Base-by-base conservation (phyloP, 2,888 invertebrate genomes). In the Andrena chrysosceles region DNA sequence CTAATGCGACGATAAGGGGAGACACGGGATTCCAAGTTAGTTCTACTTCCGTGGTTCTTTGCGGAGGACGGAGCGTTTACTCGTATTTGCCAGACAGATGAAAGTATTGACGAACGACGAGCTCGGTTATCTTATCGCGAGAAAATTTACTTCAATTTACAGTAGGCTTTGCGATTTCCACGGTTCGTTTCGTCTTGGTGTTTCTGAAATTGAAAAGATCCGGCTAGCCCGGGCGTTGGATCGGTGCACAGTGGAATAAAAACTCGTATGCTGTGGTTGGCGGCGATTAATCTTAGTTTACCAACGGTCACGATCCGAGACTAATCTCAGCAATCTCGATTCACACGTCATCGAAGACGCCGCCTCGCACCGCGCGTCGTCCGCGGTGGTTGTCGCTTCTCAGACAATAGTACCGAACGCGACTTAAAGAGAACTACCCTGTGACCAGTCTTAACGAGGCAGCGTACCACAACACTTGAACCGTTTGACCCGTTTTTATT, bases 401-500 rank as follows among this genome's bases (percentile, higher is more conserved):
- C 42, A 20, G 33, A 26, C 48, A 42, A 16, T 16, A 42, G 16
- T 42, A 1, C 4, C 13, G 29, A 64, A 77, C 31, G 63, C 64
- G 42, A n/a, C 67, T 75, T 29, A 67, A 70, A 60, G 68, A 82
- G 66, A 69, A 80, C 62, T 16, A 42, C 42, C 42, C 42, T 16
- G 42, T 5, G 42, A 42, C 16, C 71, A 56, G 56, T 20, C 31
- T 69, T 56, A 73, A 10, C 33, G 7, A 73, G 35, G 52, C n/a
- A 16, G 23, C 20, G 16, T 1, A 10, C n/a, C 73, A 48, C 66
- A 71, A 77, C 83, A 89, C 91, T 91, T 89, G 87, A 81, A 88
- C 85, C 91, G 86, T 90, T 91, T 91, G 89, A 91, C 91, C 91
- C 84, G 79, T 85, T 87, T 91, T 91, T 89, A 91, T 91, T 91